phyloP scores from a whole-genome alignment of 92 coral and sea anemone species.

The Phenganax subtilis region DNA sequence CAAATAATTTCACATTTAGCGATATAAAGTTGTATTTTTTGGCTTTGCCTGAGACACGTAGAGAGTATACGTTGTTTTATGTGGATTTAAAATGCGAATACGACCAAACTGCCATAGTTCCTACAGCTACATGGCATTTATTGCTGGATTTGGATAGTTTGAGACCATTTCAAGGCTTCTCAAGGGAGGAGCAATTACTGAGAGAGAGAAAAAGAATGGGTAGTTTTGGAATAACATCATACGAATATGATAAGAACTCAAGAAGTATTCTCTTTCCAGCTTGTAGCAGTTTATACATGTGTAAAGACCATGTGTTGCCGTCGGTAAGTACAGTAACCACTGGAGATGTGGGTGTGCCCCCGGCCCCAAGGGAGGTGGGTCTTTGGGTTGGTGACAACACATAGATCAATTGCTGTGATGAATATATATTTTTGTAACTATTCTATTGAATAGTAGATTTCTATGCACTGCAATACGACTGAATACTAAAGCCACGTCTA shows the following conservation, averaged over 20 bases:
- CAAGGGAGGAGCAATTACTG: conserved; percentile 83
- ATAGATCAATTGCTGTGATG: too few relatives aligned
- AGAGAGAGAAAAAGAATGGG: conserved; percentile 91
- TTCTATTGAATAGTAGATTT: too few relatives aligned
- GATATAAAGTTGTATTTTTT: conserved; percentile 81
- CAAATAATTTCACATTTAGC: conserved; percentile 86
- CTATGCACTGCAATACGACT: too few relatives aligned
- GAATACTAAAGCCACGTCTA: too few relatives aligned
- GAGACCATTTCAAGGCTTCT: conserved; percentile 81
- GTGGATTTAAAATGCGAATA: conserved; percentile 60
- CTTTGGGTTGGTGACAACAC: neutral
- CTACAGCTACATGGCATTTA: conserved; percentile 65
- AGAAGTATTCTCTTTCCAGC: conserved; percentile 82
- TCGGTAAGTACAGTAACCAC: conserved; percentile 15
- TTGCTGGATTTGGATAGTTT: conserved; percentile 61
- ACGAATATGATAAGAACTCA: conserved; percentile 74
- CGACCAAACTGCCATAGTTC: conserved; percentile 31
- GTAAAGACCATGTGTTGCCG: conserved; percentile 52
- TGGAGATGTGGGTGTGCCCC: neutral
- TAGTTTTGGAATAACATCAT: conserved; percentile 90
- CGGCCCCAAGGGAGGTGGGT: neutral
- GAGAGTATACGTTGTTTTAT: conserved; percentile 88
- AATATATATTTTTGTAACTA: too few relatives aligned
- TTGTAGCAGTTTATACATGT: conserved; percentile 79
- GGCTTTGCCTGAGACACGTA: conserved; percentile 79